Percentiles rank a stretch among this genome's conserved stretches.
phyloP scores from a whole-genome alignment of 2,888 invertebrate genomes.

The Pocota personata region DNA sequence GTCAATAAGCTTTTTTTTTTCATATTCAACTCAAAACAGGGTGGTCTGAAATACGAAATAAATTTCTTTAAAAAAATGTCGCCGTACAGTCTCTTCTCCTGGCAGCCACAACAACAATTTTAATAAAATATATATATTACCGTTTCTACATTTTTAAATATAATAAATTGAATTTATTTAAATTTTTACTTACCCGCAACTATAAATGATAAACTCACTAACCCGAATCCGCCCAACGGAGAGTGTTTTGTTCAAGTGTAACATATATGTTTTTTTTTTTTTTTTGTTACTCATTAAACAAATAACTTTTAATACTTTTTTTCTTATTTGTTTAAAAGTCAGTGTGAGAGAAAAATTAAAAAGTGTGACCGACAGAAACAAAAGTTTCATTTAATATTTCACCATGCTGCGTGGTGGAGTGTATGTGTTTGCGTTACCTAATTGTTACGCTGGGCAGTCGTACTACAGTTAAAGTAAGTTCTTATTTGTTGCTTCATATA shows the following conservation, averaged over 20 bases:
- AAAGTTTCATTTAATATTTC: conserved; percentile 34
- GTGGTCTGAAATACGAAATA: too few species aligned
- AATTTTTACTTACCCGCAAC: conserved; percentile 1
- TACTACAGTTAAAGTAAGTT: conserved; percentile 68
- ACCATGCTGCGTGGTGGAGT: conserved; percentile 60
- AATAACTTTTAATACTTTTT: conserved; percentile 37
- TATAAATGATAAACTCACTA: background rate
- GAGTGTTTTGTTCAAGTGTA: conserved; percentile 69
- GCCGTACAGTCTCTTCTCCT: too few species aligned
- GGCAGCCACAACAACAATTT: background rate
- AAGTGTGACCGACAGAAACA: conserved; percentile 52
- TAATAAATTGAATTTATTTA: background rate
- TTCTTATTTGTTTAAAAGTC: conserved; percentile 49
- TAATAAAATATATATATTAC: too few species aligned
- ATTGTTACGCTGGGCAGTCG: conserved; percentile 73
- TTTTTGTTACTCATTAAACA: conserved; percentile 4
- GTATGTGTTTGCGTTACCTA: conserved; percentile 69
- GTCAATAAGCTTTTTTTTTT: too few species aligned
- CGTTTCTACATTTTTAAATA: background rate
- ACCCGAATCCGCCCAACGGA: conserved; percentile 76
- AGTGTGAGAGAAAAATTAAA: conserved; percentile 57
- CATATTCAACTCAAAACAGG: too few species aligned
- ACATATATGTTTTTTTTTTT: conserved; percentile 3
- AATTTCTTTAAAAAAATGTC: too few species aligned
- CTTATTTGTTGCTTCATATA: conserved; percentile 55